Conservation (phyloP, 2,888 invertebrate genomes). For the Ditylenchus weischeri region DNA sequence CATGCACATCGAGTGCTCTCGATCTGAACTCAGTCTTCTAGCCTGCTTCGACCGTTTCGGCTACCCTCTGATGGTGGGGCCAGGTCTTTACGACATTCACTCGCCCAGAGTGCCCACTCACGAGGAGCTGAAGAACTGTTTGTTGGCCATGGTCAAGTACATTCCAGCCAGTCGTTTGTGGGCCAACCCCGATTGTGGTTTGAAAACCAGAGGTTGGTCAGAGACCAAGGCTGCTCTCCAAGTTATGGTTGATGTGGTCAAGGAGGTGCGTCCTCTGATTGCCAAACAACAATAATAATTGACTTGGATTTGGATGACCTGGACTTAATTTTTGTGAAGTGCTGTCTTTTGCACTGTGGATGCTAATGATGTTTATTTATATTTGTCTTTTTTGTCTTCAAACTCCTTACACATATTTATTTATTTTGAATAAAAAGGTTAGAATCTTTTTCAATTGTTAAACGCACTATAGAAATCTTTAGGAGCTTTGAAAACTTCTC, state of each 20-base stretch:
- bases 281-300: too few species aligned
- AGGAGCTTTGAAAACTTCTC: too few species aligned
- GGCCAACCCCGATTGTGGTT: constrained; percentile 37
- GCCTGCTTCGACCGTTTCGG: constrained; percentile 21
- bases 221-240: constrained; percentile 26
- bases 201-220: constrained; percentile 30
- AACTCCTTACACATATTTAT: too few species aligned
- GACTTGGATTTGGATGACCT: too few species aligned
- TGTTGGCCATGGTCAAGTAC: constrained; percentile 26
- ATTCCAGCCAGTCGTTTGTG: constrained; percentile 28
- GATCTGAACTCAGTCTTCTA: constrained; percentile 23
- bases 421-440: too few species aligned
- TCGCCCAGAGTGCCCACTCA: constrained; percentile 30
- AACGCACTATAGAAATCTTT: too few species aligned
- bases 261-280: constrained; percentile 2
- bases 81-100: constrained; percentile 36
- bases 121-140: constrained; percentile 30
- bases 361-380: too few species aligned
- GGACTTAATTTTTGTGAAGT: too few species aligned
- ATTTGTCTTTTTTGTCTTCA: too few species aligned
- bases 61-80: constrained; percentile 29
- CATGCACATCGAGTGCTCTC: constrained; percentile 24
- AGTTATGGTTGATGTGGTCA: constrained; percentile 29
- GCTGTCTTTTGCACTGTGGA: too few species aligned
- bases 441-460: too few species aligned